Evolutionary conservation across 2,113 vertebrate species (phyloP).

Genomic region (Cyprinodon variegatus): DNA sequence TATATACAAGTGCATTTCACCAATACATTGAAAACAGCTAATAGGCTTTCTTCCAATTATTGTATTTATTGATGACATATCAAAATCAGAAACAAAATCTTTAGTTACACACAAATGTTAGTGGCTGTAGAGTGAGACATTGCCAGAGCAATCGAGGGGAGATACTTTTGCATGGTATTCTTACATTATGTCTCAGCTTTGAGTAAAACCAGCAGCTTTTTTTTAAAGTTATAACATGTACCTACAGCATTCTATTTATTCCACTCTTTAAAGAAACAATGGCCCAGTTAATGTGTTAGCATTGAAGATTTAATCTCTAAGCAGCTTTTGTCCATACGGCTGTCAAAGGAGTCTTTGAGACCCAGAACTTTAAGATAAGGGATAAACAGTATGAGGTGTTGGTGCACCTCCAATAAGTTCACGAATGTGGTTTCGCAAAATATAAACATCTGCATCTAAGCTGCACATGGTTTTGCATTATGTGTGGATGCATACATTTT

Average conservation of each 20-base stretch:
- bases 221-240: neutral
- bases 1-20: no score
- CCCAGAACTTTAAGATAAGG: neutral
- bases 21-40: no score
- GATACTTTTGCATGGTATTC: neutral
- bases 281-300: neutral
- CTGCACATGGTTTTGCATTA: slow-evolving; percentile 40
- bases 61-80: no score
- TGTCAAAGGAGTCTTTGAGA: neutral
- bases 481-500: slow-evolving; percentile 65
- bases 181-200: neutral
- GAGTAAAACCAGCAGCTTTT: no score
- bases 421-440: slow-evolving; percentile 27
- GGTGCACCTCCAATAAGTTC: neutral
- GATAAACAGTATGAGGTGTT: slow-evolving; percentile 1
- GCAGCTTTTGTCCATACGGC: neutral
- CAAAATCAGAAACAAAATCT: neutral
- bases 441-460: slow-evolving; percentile 52
- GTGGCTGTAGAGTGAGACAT: neutral
- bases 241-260: neutral
- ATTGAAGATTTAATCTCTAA: neutral
- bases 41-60: no score
- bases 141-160: neutral
- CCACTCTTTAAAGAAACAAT: neutral
- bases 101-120: neutral